Percentiles rank a stretch among this genome's conserved stretches.
Evolutionary conservation across 2,113 vertebrate species (phyloP).

Genomic region (Dromiciops gliroides): DNA sequence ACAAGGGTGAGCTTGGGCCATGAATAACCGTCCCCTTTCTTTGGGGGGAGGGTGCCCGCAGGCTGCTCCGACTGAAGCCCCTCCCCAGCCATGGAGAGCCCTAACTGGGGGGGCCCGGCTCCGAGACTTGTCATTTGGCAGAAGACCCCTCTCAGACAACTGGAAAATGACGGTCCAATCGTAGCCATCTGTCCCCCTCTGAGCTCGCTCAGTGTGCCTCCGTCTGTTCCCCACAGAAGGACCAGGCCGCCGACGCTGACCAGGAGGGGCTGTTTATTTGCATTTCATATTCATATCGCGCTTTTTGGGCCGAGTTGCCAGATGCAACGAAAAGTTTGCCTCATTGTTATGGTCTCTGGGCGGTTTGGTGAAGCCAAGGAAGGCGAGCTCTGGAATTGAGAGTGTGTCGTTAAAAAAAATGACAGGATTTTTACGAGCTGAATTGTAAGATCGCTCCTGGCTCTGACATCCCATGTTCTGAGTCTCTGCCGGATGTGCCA

Average conservation of each 20-base stretch:
- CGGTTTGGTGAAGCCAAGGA: neutral
- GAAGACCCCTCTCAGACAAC: conserved; percentile 77
- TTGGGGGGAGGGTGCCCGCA: too few species aligned
- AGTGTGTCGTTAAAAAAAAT: conserved; percentile 67
- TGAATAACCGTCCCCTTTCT: neutral
- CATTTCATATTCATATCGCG: conserved; percentile 26
- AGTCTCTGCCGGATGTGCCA: conserved; percentile 23
- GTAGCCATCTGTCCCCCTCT: conserved; percentile 84
- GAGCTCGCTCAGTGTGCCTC: conserved; percentile 69
- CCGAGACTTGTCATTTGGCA: conserved; percentile 66
- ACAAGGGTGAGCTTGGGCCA: neutral
- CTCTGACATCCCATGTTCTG: neutral
- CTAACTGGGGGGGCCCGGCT: too few species aligned
- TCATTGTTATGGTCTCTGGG: neutral
- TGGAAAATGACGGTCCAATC: conserved; percentile 76
- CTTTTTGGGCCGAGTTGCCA: conserved; percentile 50
- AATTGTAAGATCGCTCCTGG: neutral
- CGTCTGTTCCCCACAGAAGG: conserved; percentile 81
- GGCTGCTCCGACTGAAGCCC: too few species aligned
- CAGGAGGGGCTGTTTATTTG: conserved; percentile 67
- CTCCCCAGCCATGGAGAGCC: too few species aligned
- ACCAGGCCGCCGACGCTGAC: conserved; percentile 67
- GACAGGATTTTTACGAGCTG: neutral
- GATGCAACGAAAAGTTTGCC: conserved; percentile 80
- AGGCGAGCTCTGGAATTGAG: conserved; percentile 31